Percentiles rank a stretch among this genome's conserved stretches.
Evolutionary conservation across 2,797 vertebrate genomes (phyloP).

Genomic region (Manis pentadactyla): DNA sequence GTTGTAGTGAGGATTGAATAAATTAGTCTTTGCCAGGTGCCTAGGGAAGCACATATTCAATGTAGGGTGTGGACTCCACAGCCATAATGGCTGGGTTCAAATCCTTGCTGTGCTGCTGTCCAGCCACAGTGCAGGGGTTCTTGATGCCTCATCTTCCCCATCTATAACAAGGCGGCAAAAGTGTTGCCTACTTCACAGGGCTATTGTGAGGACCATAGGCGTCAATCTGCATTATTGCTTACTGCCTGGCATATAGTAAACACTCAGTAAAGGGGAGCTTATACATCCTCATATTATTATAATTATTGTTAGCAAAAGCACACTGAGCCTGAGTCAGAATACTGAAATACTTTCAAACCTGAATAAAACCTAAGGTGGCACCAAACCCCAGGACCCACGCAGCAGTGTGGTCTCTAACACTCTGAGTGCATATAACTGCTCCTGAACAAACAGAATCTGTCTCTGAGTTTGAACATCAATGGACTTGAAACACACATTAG

Average conservation of each 20-base stretch:
- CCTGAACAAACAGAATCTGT: slow-evolving; percentile 44
- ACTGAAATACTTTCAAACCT: not conserved
- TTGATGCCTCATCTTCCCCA: not conserved
- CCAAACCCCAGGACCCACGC: not conserved
- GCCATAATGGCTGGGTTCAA: not conserved
- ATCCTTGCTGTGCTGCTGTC: not conserved
- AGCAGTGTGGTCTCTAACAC: not conserved
- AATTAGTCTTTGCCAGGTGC: not conserved
- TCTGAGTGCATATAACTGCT: not conserved
- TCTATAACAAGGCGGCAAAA: not conserved
- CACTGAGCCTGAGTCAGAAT: not conserved
- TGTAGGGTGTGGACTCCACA: not conserved
- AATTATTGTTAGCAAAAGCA: not conserved
- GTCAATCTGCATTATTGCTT: not conserved
- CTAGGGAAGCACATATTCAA: not conserved
- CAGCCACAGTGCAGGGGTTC: too few species aligned
- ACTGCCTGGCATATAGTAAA: not conserved
- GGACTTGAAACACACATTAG: slow-evolving; percentile 56
- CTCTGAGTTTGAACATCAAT: slow-evolving; percentile 53
- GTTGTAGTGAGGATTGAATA: not conserved
- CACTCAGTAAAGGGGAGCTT: not conserved
- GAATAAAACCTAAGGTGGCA: not conserved
- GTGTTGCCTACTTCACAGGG: fast-evolving
- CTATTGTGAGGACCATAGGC: not conserved
- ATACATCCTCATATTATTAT: not conserved